Percentiles rank a stretch among this genome's conserved stretches.
Evolutionary conservation across 2,888 invertebrate genomes (phyloP).

Genomic region (Ariolimax columbianus): DNA sequence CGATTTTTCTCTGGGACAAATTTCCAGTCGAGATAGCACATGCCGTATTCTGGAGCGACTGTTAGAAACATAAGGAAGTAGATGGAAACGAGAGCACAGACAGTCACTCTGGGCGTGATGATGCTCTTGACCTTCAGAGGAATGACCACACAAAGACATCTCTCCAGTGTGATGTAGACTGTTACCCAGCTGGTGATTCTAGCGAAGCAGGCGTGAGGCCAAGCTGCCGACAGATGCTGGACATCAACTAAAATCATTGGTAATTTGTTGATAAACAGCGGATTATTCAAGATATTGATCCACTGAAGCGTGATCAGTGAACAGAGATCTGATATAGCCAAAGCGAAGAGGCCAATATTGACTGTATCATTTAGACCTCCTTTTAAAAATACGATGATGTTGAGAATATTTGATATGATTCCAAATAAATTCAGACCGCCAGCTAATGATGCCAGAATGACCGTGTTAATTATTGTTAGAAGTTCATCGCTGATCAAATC

Average conservation of each 20-base stretch:
- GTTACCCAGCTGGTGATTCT: slow-evolving; percentile 38
- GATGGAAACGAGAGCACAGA: slow-evolving; percentile 3
- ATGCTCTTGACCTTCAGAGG: slow-evolving; percentile 36
- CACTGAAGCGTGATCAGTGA: background rate
- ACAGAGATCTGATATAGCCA: slow-evolving; percentile 6
- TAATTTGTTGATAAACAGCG: background rate
- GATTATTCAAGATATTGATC: background rate
- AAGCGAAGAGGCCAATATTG: background rate
- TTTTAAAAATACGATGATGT: background rate
- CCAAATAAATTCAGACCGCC: background rate
- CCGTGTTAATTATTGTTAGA: background rate
- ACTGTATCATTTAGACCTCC: background rate
- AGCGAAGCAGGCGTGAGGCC: slow-evolving; percentile 23
- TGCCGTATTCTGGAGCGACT: slow-evolving; percentile 19
- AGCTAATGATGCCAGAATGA: background rate
- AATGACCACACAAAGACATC: slow-evolving; percentile 29
- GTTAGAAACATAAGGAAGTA: slow-evolving; percentile 3
- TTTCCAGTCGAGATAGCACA: slow-evolving; percentile 30
- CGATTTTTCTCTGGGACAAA: background rate
- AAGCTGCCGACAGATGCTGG: slow-evolving; percentile 9
- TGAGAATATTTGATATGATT: background rate
- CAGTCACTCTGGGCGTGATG: slow-evolving; percentile 13
- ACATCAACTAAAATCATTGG: background rate
- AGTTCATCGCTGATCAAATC: background rate
- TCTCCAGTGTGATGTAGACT: slow-evolving; percentile 27